Evolutionary conservation across 2,113 vertebrate genomes (phyloP), one percentile per base, ranked within the genome.

Genomic region (Oreocharis arfaki): DNA sequence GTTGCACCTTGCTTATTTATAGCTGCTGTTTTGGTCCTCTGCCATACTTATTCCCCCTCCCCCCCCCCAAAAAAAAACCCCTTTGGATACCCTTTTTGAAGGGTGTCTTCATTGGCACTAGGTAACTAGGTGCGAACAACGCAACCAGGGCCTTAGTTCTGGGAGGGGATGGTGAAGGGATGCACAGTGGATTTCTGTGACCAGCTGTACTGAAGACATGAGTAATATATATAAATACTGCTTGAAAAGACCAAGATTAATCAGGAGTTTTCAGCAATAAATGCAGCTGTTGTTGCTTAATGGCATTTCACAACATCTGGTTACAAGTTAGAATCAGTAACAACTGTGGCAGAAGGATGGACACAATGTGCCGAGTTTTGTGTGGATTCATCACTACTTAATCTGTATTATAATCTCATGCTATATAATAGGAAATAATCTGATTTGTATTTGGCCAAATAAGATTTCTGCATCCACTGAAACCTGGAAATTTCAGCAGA

Each of bases 401-500:
- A 82, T 96, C 41, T 2, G 1, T 95, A 41, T 53, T 78, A 27
- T 64, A 84, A 86, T 61, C 32, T 74, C 35, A 6, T 59, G 11
- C 37, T 69, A 14, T 33, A 22, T 68, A 84, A 69, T 46, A 76
- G 44, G 50, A 91, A 78, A 55, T 67, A 71, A 91, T 68, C 27
- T 57, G 52, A 41, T 11, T 13, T 33, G 6, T 94, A 47, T 90
- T 95, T 94, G 37, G n/a, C 44, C 59, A 64, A 59, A 60, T 89
- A 90, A 81, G 26, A 64, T 86, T 89, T 83, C 47, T 37, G n/a
- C 79, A 19, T 79, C 63, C 32, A 65, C 42, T 42, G 74, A 91
- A 96, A 94, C 65, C 79, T 74, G 49, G 90, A 96, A 93, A 89
- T 95, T 92, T 97, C 65, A 95, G 90, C 80, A 97, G 71, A 79